Conservation (phyloP, 2,113 vertebrate species). For the Struthio camelus region DNA sequence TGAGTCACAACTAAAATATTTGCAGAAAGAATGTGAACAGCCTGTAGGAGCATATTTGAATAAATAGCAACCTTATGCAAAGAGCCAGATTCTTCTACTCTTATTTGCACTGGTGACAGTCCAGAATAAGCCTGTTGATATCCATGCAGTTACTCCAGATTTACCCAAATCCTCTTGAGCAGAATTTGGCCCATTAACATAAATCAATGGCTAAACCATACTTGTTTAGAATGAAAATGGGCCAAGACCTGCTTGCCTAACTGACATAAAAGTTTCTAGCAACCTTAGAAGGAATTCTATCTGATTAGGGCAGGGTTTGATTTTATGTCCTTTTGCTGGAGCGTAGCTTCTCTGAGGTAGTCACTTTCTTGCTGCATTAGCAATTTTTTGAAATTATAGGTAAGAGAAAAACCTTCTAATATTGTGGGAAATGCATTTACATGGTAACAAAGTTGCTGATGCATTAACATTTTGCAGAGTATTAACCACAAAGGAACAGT, state of each 20-base stretch:
- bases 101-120: not conserved
- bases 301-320: not conserved
- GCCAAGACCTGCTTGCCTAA: not conserved
- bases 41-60: constrained; percentile 28
- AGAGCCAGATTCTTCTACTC: not conserved
- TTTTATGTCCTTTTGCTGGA: not conserved
- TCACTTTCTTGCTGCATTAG: constrained; percentile 10
- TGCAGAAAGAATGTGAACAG: constrained; percentile 50
- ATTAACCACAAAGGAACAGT: constrained; percentile 51
- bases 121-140: not conserved
- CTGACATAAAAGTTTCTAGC: not conserved
- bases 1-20: constrained; percentile 50
- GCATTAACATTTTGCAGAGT: constrained; percentile 38
- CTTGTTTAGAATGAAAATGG: not conserved
- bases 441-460: constrained; percentile 60
- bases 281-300: not conserved
- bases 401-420: constrained; percentile 12
- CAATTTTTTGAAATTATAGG: constrained; percentile 50
- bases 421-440: constrained; percentile 34
- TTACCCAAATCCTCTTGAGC: not conserved
- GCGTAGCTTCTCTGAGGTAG: not conserved
- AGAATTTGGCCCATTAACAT: not conserved
- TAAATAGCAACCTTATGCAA: constrained; percentile 56
- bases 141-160: not conserved
- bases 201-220: not conserved